These are phyloP conservation scores for Telenomus remus DNA, from an alignment of 1,140 invertebrate species.

Conservation along the genomic window DNA sequence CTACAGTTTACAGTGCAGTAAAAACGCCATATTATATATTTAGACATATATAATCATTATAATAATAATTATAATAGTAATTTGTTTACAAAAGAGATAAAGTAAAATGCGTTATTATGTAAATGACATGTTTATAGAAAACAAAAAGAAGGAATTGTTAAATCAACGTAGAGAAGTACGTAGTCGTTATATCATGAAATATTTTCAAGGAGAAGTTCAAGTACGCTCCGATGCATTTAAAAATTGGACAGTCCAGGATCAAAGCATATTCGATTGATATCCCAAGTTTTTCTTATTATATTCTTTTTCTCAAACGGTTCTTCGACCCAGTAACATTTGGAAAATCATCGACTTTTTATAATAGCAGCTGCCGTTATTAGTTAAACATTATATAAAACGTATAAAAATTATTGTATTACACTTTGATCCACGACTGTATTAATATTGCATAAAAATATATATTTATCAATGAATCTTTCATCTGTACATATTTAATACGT, in stretches of 20 bases:
- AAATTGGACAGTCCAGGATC: conserved; percentile 41
- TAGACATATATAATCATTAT: conserved; percentile 6
- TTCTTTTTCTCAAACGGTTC: conserved; percentile 5
- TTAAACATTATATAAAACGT: conserved; percentile 40
- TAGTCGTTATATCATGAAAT: conserved; percentile 19
- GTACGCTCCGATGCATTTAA: conserved; percentile 15
- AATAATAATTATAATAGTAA: neutral
- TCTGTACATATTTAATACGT: conserved; percentile 54
- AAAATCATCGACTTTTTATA: neutral
- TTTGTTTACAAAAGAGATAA: neutral
- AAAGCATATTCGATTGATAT: conserved; percentile 24
- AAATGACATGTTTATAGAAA: neutral
- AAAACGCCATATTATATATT: conserved; percentile 3
- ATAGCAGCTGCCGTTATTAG: no score
- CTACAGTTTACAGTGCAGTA: conserved; percentile 18
- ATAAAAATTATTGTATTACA: conserved; percentile 38
- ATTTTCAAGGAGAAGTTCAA: conserved; percentile 18
- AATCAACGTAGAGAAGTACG: conserved; percentile 30
- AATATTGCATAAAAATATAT: conserved; percentile 58
- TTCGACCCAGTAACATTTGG: neutral
- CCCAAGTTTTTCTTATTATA: conserved; percentile 6
- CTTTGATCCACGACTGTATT: conserved; percentile 49
- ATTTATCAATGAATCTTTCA: conserved; percentile 56
- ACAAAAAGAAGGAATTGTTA: conserved; percentile 17
- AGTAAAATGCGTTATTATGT: neutral